A percentile compares a stretch with the other conserved stretches of the same genome.
phyloP scores from a whole-genome alignment of 1,140 invertebrate genomes.

The Nasonia vitripennis region DNA sequence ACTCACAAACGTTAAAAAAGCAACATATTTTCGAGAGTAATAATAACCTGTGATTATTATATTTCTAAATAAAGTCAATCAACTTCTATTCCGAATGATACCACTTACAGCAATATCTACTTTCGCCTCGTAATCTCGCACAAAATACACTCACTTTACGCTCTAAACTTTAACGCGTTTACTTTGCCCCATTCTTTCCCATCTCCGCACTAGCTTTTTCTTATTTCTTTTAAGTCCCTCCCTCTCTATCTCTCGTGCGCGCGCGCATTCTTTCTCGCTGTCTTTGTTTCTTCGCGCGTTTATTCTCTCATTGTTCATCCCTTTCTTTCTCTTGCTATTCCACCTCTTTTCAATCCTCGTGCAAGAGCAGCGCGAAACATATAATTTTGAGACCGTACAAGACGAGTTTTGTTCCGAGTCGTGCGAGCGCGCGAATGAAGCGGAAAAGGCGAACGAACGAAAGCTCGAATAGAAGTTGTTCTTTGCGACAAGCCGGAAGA shows the following conservation, averaged over 20 bases:
- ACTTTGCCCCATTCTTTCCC: not conserved
- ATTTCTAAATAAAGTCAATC: no score
- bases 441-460: not conserved
- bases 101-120: not conserved
- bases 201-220: not conserved
- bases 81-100: no score
- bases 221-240: not conserved
- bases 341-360: not conserved
- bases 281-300: not conserved
- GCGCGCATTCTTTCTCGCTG: not conserved
- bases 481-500: conserved; percentile 1
- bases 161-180: not conserved
- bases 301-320: conserved; percentile 11
- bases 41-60: no score
- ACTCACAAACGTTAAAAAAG: no score
- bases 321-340: conserved; percentile 7
- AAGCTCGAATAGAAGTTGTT: not conserved
- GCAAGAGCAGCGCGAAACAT: conserved; percentile 13
- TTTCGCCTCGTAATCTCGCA: no score
- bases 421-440: not conserved
- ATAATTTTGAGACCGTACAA: conserved; percentile 7
- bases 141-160: not conserved
- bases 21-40: no score
- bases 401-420: not conserved
- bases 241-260: not conserved